Evolutionary conservation across 2,797 vertebrate species (phyloP), one percentile per base, ranked within the genome.

Genomic region (Sebastes glaucus): DNA sequence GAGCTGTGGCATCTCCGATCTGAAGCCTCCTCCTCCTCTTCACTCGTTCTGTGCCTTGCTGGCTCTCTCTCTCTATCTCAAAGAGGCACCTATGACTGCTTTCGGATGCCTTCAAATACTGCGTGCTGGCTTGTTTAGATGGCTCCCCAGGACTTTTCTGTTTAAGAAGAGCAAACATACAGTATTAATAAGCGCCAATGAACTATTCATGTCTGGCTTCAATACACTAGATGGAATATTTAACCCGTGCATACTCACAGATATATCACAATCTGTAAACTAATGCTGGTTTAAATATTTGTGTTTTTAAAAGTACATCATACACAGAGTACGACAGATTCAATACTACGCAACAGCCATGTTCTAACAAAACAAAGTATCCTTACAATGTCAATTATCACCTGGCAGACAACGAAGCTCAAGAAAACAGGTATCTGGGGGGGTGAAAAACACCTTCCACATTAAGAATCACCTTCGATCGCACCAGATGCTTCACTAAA

Each of bases 1-100:
- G 91, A 93, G 84, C 87, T 83, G 85, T 89, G 93, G 91, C 91
- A 87, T 88, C 83, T 87, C 74, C 59, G 33, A 94, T 90, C 72
- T 78, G 74, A 82, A 81, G 80, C 82, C 80, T 67, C 80, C 87
- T 88, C 81, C 77, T 89, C 66, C 7, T 33, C 42, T 18, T 46
- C 82, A 42, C 88, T 80, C 68, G 59, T 77, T 81, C 83, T 66
- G 56, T 23, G 70, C 55, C 46, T 65, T 33, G 9, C 85, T 72
- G 16, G 32, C 65, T 57, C 38, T 42, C 38, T 42, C 2, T 38
- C 35, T 35, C 64, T 5, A 27, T 74, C 83, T 90, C 82, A 87
- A 86, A 93, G 86, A 90, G 33, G 63, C 71, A 89, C 71, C 79
- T 83, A 69, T 70, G 66, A 80, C 84, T 82, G 80, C 77, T 74